Conservation (phyloP, 2,797 vertebrate genomes). For the Eutrigla gurnardus region DNA sequence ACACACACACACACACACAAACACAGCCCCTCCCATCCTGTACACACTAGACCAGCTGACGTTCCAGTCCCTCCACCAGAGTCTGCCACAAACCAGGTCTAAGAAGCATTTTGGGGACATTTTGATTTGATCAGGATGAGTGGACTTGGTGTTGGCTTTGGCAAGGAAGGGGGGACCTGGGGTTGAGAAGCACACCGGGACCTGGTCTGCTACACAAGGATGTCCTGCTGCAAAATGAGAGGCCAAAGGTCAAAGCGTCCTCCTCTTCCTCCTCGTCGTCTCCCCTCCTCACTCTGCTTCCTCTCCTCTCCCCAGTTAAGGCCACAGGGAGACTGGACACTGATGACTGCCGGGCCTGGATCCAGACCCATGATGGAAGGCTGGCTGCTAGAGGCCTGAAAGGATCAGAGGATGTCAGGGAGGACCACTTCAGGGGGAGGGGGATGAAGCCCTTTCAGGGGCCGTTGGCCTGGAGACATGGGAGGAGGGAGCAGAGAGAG, state of each 20-base stretch:
- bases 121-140: constrained; percentile 23
- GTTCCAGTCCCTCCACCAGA: constrained; percentile 7
- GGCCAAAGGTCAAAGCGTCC: constrained; percentile 40
- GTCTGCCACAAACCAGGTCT: constrained; percentile 48
- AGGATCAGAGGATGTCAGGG: constrained; percentile 59
- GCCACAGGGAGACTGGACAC: constrained; percentile 65
- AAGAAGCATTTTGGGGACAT: constrained; percentile 49
- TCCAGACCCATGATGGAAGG: constrained; percentile 54
- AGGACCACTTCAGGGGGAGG: constrained; percentile 30
- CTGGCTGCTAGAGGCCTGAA: constrained; percentile 45
- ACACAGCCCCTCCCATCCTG: constrained; percentile 18
- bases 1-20: constrained; percentile 44
- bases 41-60: constrained; percentile 36
- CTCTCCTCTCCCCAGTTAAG: constrained; percentile 61
- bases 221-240: constrained; percentile 51
- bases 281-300: constrained; percentile 31
- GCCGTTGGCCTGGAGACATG: constrained; percentile 33
- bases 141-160: constrained; percentile 39
- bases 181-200: constrained; percentile 50
- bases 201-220: constrained; percentile 35
- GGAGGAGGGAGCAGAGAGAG: constrained; percentile 5
- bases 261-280: constrained; percentile 3
- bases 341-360: constrained; percentile 42
- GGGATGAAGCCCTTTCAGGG: constrained; percentile 57
- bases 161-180: constrained; percentile 36